Evolutionary conservation across 92 coral and sea anemone genomes (phyloP).

Genomic region (Hydrozoanthus gracilis): DNA sequence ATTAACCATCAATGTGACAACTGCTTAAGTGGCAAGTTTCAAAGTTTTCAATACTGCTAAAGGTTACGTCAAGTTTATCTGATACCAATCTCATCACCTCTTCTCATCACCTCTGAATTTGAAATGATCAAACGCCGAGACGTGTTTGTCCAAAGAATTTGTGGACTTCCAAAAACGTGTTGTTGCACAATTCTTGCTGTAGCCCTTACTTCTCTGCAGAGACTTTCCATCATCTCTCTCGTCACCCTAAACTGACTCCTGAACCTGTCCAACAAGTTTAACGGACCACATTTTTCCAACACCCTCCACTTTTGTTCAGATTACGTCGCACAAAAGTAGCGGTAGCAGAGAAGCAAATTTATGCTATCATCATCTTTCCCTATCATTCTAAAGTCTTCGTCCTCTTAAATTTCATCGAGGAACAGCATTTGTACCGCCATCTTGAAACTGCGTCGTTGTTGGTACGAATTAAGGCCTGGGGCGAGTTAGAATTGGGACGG

Average conservation of each 20-base stretch:
- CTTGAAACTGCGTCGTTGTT: neutral
- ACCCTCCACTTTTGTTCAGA: slow-evolving; percentile 43
- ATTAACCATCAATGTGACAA: too few species aligned
- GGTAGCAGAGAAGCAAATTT: slow-evolving; percentile 23
- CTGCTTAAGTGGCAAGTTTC: too few species aligned
- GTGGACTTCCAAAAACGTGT: slow-evolving; percentile 59
- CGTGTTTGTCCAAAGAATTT: slow-evolving; percentile 40
- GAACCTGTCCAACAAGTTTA: slow-evolving; percentile 53
- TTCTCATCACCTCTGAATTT: slow-evolving; percentile 48
- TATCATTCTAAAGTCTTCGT: neutral
- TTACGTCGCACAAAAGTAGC: slow-evolving; percentile 50
- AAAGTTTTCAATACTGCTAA: slow-evolving; percentile 60
- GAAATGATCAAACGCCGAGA: slow-evolving; percentile 49
- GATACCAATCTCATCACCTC: slow-evolving; percentile 60
- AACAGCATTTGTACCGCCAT: slow-evolving; percentile 40
- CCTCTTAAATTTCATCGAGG: slow-evolving; percentile 37
- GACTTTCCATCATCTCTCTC: slow-evolving; percentile 42
- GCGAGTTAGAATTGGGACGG: neutral
- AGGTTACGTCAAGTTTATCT: slow-evolving; percentile 56
- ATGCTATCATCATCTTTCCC: slow-evolving; percentile 18
- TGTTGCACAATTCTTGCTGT: slow-evolving; percentile 36
- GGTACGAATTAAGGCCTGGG: neutral
- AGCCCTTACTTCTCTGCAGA: slow-evolving; percentile 52
- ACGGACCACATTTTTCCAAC: slow-evolving; percentile 33
- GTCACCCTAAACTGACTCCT: slow-evolving; percentile 49